Conservation (phyloP, 2,113 vertebrate species). For the Porphyrio hochstetteri region DNA sequence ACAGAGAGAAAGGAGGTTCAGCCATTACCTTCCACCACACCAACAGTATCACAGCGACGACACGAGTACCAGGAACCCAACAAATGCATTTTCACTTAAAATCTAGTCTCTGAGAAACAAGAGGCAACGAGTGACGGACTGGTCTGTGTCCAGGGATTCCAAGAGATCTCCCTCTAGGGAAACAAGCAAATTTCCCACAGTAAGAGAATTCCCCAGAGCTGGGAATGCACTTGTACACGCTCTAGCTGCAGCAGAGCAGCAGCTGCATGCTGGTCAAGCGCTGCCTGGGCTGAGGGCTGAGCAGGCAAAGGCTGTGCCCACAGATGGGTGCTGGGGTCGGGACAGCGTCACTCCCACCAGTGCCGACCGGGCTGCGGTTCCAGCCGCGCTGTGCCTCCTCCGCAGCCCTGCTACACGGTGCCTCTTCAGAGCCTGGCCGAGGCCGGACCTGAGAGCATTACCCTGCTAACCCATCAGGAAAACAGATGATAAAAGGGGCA, state of each 20-base stretch:
- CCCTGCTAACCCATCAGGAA: neutral
- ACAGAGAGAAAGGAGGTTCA: neutral
- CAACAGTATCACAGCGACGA: fast-evolving
- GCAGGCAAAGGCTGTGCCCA: neutral
- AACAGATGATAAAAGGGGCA: neutral
- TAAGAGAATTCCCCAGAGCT: neutral
- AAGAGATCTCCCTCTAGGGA: neutral
- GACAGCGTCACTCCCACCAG: neutral
- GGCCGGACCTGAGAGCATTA: neutral
- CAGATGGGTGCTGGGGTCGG: fast-evolving
- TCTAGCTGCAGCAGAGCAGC: neutral
- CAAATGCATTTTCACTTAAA: neutral
- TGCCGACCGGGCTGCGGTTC: neutral
- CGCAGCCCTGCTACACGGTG: fast-evolving
- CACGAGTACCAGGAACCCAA: neutral
- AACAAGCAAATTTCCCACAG: neutral
- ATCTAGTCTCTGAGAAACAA: neutral
- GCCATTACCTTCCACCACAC: neutral
- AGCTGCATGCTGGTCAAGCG: neutral
- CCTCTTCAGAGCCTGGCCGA: neutral
- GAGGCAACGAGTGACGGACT: neutral
- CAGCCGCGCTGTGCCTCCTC: neutral
- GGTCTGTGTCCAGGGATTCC: neutral
- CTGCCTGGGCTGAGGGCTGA: neutral
- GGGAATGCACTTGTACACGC: fast-evolving